Conservation (phyloP, 1,140 invertebrate species). For the Eupristina koningsbergeri region DNA sequence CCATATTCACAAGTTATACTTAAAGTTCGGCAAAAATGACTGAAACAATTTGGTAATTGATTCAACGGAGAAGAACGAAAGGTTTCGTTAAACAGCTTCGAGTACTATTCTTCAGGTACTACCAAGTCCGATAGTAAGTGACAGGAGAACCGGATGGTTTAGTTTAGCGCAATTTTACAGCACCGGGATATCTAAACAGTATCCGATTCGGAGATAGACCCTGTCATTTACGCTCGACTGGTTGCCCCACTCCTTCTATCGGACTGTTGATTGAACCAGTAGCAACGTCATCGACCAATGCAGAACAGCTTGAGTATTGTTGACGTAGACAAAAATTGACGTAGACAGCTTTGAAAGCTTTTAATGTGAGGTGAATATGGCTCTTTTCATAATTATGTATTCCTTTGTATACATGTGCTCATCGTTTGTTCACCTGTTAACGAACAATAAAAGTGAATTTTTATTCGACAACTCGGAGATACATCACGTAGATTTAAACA, state of each 20-base stretch:
- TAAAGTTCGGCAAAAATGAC: too few relatives aligned
- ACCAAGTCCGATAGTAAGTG: neutral
- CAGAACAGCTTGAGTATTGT: conserved; percentile 9
- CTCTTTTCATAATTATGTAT: neutral
- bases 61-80: neutral
- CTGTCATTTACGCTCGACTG: conserved; percentile 24
- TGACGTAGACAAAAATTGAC: conserved; percentile 19
- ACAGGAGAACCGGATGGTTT: conserved; percentile 36
- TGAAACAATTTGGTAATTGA: neutral
- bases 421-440: neutral
- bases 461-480: neutral
- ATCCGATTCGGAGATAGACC: neutral
- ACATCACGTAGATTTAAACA: too few relatives aligned
- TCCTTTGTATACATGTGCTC: neutral
- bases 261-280: conserved; percentile 31
- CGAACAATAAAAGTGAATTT: neutral
- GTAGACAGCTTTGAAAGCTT: neutral
- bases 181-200: too few relatives aligned
- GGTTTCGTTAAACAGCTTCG: neutral
- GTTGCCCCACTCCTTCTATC: neutral
- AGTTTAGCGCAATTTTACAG: neutral
- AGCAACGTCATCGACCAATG: neutral
- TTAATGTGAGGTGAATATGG: neutral
- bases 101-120: too few relatives aligned
- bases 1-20: too few relatives aligned